Percentiles rank a stretch among this genome's conserved stretches.
Evolutionary conservation across 2,113 vertebrate species (phyloP).

Genomic region (Lathamus discolor): DNA sequence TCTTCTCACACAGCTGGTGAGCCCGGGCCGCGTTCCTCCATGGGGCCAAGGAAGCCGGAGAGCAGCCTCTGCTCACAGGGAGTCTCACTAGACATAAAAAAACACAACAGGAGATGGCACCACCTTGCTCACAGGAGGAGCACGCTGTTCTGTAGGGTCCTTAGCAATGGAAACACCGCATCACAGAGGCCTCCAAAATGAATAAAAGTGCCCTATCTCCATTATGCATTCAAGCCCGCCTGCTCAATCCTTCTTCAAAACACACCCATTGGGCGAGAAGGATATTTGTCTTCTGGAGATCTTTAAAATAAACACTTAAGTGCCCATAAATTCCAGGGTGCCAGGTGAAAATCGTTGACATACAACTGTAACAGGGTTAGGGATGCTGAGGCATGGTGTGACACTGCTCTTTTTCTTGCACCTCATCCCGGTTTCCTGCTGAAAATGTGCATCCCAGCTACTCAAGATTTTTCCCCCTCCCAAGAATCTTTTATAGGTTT

Average conservation of each 20-base stretch:
- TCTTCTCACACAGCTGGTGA: fast-evolving
- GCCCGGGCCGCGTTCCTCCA: fast-evolving
- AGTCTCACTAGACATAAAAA: background rate
- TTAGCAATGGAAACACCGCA: background rate
- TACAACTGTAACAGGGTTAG: background rate
- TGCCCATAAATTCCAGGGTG: background rate
- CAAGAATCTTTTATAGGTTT: background rate
- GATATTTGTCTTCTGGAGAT: background rate
- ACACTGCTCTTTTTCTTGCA: background rate
- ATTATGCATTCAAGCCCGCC: background rate
- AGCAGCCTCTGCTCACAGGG: background rate
- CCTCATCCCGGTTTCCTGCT: background rate
- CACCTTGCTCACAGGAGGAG: fast-evolving
- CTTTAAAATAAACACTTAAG: background rate
- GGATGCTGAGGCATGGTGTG: background rate
- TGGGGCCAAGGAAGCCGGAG: background rate
- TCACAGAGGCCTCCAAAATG: background rate
- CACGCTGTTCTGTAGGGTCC: background rate
- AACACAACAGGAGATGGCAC: background rate
- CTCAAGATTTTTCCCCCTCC: too few species aligned
- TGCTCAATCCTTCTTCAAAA: background rate
- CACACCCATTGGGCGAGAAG: fast-evolving
- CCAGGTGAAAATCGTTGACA: background rate
- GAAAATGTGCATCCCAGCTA: background rate
- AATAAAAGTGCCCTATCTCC: fast-evolving